Conservation (phyloP, 1,140 invertebrate species). For the Musca vetustissima region DNA sequence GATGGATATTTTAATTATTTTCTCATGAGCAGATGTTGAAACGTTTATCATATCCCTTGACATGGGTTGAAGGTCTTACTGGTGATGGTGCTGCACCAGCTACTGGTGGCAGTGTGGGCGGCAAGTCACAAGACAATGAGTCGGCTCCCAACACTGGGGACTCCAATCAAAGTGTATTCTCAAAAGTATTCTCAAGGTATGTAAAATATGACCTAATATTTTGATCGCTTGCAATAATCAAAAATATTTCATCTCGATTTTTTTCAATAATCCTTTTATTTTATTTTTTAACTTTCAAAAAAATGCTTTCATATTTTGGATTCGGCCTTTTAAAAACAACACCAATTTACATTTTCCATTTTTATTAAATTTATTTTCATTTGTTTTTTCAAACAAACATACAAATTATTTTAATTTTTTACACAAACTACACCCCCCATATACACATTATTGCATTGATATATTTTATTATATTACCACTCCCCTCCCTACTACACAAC, state of each 20-base stretch:
- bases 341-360: neutral
- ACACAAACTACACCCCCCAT: neutral
- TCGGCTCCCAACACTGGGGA: constrained; percentile 58
- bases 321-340: neutral
- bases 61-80: constrained; percentile 86
- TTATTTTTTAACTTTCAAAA: constrained; percentile 9
- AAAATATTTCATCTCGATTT: constrained; percentile 11
- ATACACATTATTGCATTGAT: neutral
- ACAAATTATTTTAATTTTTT: neutral
- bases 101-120: constrained; percentile 43
- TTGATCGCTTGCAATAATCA: neutral
- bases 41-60: constrained; percentile 85
- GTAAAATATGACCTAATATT: neutral
- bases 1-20: neutral
- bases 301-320: constrained; percentile 22
- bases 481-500: neutral
- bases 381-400: neutral
- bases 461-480: neutral
- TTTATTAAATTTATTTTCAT: neutral
- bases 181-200: constrained; percentile 87
- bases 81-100: constrained; percentile 61
- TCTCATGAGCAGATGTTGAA: constrained; percentile 80
- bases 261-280: constrained; percentile 15
- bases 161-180: constrained; percentile 70
- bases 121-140: constrained; percentile 48